Conservation (phyloP, 2,888 invertebrate species). For the Patella depressa region DNA sequence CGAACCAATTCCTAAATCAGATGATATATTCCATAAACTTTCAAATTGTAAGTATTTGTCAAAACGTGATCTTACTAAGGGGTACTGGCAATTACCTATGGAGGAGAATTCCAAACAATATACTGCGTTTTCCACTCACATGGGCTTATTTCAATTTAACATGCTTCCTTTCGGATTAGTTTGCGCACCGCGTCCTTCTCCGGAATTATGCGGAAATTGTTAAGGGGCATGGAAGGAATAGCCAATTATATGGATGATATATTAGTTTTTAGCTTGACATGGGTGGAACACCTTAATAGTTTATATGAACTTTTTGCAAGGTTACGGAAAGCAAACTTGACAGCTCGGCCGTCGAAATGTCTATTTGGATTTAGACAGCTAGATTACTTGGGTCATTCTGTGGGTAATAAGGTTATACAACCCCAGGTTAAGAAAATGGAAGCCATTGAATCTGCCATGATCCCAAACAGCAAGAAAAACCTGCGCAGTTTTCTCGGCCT, state of each 20-base stretch:
- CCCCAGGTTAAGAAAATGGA: slow-evolving; percentile 29
- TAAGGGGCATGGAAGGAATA: neutral
- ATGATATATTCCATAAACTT: neutral
- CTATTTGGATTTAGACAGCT: neutral
- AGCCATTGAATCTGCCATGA: slow-evolving; percentile 29
- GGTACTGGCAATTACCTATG: neutral
- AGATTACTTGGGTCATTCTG: slow-evolving; percentile 38
- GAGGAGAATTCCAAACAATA: neutral
- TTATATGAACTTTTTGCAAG: too few species aligned
- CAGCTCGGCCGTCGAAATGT: neutral
- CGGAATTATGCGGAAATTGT: slow-evolving; percentile 21
- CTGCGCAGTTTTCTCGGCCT: slow-evolving; percentile 35
- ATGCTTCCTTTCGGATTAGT: neutral
- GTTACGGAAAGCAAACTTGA: neutral
- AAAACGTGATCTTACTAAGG: neutral
- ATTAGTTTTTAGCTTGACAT: too few species aligned
- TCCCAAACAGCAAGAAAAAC: slow-evolving; percentile 31
- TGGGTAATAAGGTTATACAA: slow-evolving; percentile 36
- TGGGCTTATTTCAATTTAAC: neutral
- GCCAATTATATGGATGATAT: neutral
- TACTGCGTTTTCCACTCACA: neutral
- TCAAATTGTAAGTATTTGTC: neutral
- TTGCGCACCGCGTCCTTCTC: slow-evolving; percentile 22
- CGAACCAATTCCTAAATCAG: slow-evolving; percentile 27
- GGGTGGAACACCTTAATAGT: too few species aligned